Evolutionary conservation across 2,888 invertebrate species (phyloP).

Genomic region (Ethmia dodecea): DNA sequence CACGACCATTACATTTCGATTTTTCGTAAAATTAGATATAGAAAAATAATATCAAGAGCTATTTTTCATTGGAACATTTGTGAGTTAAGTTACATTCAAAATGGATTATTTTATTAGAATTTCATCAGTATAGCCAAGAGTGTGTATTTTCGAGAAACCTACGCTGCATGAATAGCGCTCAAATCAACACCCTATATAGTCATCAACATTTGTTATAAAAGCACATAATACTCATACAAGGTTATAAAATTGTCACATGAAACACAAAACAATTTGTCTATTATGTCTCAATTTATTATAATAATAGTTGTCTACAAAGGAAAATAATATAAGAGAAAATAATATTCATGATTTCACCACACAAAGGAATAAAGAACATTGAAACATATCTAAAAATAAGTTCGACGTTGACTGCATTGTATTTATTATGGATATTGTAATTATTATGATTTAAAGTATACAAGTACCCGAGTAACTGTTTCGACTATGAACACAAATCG

Average conservation of each 20-base stretch:
- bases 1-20: conserved; percentile 66
- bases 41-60: conserved; percentile 77
- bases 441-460: conserved; percentile 59
- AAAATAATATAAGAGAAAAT: conserved; percentile 46
- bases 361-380: conserved; percentile 45
- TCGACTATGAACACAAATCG: conserved; percentile 72
- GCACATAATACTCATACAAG: conserved; percentile 36
- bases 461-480: conserved; percentile 59
- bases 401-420: conserved; percentile 40
- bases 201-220: conserved; percentile 36
- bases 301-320: conserved; percentile 50
- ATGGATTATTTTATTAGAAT: conserved; percentile 29
- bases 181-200: conserved; percentile 1
- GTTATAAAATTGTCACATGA: conserved; percentile 39
- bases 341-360: conserved; percentile 60
- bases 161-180: conserved; percentile 12
- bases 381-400: conserved; percentile 38
- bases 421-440: conserved; percentile 55
- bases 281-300: conserved; percentile 66
- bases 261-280: conserved; percentile 49
- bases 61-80: conserved; percentile 66
- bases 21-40: conserved; percentile 75
- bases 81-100: conserved; percentile 37
- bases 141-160: conserved; percentile 20
- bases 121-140: conserved; percentile 34